Evolutionary conservation across 2,888 invertebrate genomes (phyloP).

Genomic region (Amiota minor): DNA sequence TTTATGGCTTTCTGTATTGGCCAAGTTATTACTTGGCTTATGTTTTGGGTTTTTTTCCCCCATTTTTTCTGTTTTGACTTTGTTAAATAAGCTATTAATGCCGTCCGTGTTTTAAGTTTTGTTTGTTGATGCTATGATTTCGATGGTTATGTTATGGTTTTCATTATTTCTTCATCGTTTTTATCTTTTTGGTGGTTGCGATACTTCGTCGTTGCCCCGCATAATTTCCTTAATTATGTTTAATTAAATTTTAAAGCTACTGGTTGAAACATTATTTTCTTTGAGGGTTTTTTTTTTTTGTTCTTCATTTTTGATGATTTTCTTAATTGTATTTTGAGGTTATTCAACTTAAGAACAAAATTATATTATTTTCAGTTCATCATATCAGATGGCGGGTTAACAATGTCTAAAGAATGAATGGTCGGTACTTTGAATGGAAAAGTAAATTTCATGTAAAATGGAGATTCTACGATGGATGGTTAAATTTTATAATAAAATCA

Average conservation of each 20-base stretch:
- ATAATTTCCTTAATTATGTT: slow-evolving; percentile 69
- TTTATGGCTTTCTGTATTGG: background rate
- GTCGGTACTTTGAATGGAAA: too few species aligned
- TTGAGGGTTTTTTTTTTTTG: background rate
- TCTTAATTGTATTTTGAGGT: slow-evolving; percentile 24
- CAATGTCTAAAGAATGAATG: too few species aligned
- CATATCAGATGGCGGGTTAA: too few species aligned
- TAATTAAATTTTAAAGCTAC: slow-evolving; percentile 66
- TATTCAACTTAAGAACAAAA: slow-evolving; percentile 28
- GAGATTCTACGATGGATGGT: too few species aligned
- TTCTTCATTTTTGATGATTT: background rate
- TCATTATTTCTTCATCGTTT: slow-evolving; percentile 45
- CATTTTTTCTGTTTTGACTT: slow-evolving; percentile 23
- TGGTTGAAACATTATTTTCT: slow-evolving; percentile 47
- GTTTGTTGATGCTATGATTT: slow-evolving; percentile 35
- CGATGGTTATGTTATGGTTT: slow-evolving; percentile 28
- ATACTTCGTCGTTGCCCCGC: slow-evolving; percentile 43
- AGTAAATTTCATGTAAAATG: too few species aligned
- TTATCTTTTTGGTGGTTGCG: slow-evolving; percentile 38
- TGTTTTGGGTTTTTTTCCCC: background rate
- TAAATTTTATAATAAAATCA: too few species aligned
- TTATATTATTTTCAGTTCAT: too few species aligned
- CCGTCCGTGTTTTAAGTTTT: slow-evolving; percentile 52
- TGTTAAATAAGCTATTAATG: slow-evolving; percentile 66
- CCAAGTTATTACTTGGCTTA: background rate